Base-by-base conservation (phyloP, 2,888 invertebrate species). In the Disparrhopalites patrizii region DNA sequence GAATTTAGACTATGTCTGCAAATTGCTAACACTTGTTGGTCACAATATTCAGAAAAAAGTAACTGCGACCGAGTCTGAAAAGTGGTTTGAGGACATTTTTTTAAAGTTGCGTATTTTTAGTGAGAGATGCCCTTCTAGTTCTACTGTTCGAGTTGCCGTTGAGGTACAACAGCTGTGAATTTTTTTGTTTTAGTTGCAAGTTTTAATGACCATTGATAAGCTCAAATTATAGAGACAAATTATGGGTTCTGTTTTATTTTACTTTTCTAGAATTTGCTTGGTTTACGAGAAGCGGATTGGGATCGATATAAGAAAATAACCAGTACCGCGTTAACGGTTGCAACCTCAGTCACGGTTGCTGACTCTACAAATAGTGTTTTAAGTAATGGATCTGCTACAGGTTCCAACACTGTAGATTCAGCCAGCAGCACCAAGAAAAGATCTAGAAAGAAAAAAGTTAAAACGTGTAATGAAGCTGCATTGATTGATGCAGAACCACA, bases 1-100 rank as follows among this genome's bases (percentile, higher is more conserved):
- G 28, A 58, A 38, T 43, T 25, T 58, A 18, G 58, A 58, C 28
- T 58, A 58, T 25, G 20, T 58, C 3, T 58, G 58, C 43, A 58
- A 58, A 30, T 20, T 58, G 3, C 27, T 58, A 23, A 38, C 27
- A 2, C 40, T 58, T 7, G 30, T 58, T 20, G 58, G 58, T 15
- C 23, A 10, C 25, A 58, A 58, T 27, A 23, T 58, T 4, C 25
- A 58, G 2, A 25, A 13, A 10, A 40, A 43, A 8, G 33, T 58
- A 13, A n/a, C 8, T 28, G 40, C 20, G 25, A 23, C 43, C 2
- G 18, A n/a, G 20, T 20, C 33, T 8, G n/a, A 3, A 13, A 8
- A 27, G 2, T 58, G 58, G 58, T 43, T n/a, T 20, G 33, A 25
- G 8, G 15, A n/a, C 2, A 3, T 30, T 7, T 58, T 40, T 43